phyloP scores from a whole-genome alignment of 2,797 vertebrate species.

The Vespertilio murinus region DNA sequence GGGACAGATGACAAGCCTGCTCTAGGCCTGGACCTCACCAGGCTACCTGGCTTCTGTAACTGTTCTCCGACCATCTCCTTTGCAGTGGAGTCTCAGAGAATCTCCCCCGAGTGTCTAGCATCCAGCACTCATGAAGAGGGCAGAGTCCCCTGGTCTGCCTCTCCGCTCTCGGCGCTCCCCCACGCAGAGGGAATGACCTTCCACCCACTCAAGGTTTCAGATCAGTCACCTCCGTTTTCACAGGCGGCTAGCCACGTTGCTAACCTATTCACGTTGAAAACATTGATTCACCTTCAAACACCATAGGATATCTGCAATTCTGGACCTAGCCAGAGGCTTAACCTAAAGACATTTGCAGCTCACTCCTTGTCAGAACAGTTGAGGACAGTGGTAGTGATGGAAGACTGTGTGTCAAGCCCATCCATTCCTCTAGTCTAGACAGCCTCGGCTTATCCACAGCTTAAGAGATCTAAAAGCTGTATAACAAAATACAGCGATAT shows the following conservation, averaged over 20 bases:
- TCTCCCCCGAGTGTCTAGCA: neutral
- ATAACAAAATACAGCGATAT: constrained; percentile 67
- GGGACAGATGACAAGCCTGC: neutral
- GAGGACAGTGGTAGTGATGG: constrained; percentile 61
- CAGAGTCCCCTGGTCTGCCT: neutral
- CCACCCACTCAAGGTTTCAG: neutral
- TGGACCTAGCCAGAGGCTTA: constrained; percentile 54
- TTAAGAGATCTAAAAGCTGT: constrained; percentile 70
- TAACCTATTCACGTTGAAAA: constrained; percentile 44
- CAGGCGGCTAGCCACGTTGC: constrained; percentile 3
- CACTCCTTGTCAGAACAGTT: constrained; percentile 65
- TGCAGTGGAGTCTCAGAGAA: neutral
- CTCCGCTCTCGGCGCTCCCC: neutral
- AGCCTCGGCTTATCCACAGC: constrained; percentile 66
- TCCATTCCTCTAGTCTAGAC: constrained; percentile 69
- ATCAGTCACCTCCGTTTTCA: neutral
- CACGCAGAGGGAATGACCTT: neutral
- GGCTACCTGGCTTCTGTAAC: neutral
- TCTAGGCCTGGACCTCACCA: neutral
- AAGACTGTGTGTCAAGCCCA: constrained; percentile 60
- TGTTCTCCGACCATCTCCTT: neutral
- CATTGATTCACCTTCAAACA: constrained; percentile 56
- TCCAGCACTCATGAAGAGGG: neutral
- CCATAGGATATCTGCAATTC: constrained; percentile 24
- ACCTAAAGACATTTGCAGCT: constrained; percentile 58